Evolutionary conservation across 2,888 invertebrate species (phyloP), one percentile per base, ranked within the genome.

Genomic region (Volucella inanis): DNA sequence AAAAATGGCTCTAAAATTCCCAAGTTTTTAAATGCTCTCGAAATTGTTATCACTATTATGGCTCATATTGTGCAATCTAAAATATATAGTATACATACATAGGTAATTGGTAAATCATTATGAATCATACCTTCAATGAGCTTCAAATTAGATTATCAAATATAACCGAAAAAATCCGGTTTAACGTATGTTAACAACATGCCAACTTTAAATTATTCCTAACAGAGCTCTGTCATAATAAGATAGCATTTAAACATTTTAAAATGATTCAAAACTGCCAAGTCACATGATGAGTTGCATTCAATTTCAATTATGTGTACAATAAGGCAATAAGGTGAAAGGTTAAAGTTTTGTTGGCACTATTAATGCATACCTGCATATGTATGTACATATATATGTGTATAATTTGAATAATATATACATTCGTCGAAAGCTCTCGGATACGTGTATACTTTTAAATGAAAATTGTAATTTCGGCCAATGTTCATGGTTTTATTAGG

Each of bases 401-500:
- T n/a, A n/a, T n/a, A 6, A 31, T 31, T 31, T 31, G 31, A 6
- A 50, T 49, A 54, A 67, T 15, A 41, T 41, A 22, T 41, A 43
- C 15, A 72, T 61, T 12, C 45, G 39, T 31, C 52, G 47, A 54
- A 61, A 39, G 14, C 43, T 18, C 22, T 15, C 47, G 14, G 38
- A 18, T 45, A 39, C 57, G 11, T 54, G 10, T 62, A 77, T 70
- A 41, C 59, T 77, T 55, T 75, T 38, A 75, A 80, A 77, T 55
- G 39, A 18, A 59, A 59, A 67, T 68, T 39, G 12, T 41, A 64
- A 61, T 50, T 50, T 72, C 38, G 68, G 74, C 38, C 68, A 79
- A 74, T 62, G 80, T 80, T 45, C 67, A 80, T 62, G 50, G 55
- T 70, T 83, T 83, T 74, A 75, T 74, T 75, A 78, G 49, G 31